Base-by-base conservation (phyloP, 2,797 vertebrate genomes). In the Cyclura pinguis region DNA sequence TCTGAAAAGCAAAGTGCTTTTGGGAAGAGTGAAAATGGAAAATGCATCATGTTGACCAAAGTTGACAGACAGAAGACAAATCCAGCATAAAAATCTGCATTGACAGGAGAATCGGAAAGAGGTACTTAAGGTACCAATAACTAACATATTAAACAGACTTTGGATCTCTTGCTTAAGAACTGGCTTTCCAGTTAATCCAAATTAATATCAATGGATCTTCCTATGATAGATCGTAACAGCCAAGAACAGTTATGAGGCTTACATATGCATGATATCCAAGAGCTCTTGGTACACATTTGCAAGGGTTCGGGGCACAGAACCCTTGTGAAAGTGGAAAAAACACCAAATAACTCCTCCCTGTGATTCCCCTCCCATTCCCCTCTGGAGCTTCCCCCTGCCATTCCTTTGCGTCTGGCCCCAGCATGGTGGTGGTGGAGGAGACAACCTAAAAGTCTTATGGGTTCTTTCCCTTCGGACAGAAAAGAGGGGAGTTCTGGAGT, bases 171-270 rank as follows among this genome's bases (percentile, higher is more conserved):
- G 32, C 10, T 24, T 20, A 12, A 57, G 69, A 69, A 62, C 47
- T 93, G 88, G 80, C 72, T 74, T 83, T 85, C 78, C 50, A 88
- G 0, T 78, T 86, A 89, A 84, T 55, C 9, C 74, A n/a, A 29
- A 76, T 4, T 0, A 0, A 89, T 20, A 86, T 20, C 35, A 87
- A 24, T 76, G 73, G 69, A 10, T 27, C 77, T 20, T 42, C 81
- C 52, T 55, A 59, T 2, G 38, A 85, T 91, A 87, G 59, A 64
- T 72, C 87, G 73, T 76, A 86, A 0, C 14, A 47, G 88, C 64
- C 18, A 42, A 57, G 67, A 64, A n/a, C 59, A n/a, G 24, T 35
- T 89, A 52, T 81, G 9, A 84, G 32, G 22, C n/a, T 13, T 82
- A 73, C 50, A 18, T 3, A 20, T 16, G n/a, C 1, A n/a, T 57